Base-by-base conservation (phyloP, 2,888 invertebrate genomes). In the Baronia brevicornis region DNA sequence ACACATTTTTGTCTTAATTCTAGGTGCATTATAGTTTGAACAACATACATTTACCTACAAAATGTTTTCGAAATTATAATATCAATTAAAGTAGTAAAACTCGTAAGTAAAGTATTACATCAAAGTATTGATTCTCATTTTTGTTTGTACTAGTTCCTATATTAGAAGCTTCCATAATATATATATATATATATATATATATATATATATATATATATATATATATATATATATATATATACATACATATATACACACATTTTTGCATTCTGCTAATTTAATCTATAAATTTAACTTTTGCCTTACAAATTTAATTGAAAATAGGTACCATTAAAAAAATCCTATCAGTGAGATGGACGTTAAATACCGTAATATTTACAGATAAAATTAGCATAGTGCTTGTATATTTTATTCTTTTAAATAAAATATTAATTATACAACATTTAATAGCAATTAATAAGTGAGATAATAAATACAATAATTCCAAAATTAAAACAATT, bases 1-100 rank as follows among this genome's bases (percentile, higher is more conserved):
- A 82, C 82, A 82, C 82, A 82, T 82, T 72, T 78, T 78, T 77
- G n/a, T 56, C 78, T 79, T 79, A 80, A 50, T 40, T 38, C 74
- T 77, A 80, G 60, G 66, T 75, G 72, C 69, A 68, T 66, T 62
- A 51, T 61, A 63, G 61, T 49, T 55, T 60, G 35, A 43, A 64
- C 66, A 77, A 72, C 69, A 69, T 65, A 55, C 60, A 44, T 61
- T 70, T 54, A 54, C 54, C 60, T 64, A 71, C 50, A 47, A 48
- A 59, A 14, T 19, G 24, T 23, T 9, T 28, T 15, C 18, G n/a
- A 36, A 27, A 31, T 14, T 36, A 34, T 34, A 30, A 31, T 28
- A 36, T 32, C 23, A 31, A 31, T 31, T 24, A 27, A 15, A 27
- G 31, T 26, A 30, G 22, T 14, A 11, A 5, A 31, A 26, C 18